Evolutionary conservation across 1,140 invertebrate genomes (phyloP).

Genomic region (Drosophila elegans): DNA sequence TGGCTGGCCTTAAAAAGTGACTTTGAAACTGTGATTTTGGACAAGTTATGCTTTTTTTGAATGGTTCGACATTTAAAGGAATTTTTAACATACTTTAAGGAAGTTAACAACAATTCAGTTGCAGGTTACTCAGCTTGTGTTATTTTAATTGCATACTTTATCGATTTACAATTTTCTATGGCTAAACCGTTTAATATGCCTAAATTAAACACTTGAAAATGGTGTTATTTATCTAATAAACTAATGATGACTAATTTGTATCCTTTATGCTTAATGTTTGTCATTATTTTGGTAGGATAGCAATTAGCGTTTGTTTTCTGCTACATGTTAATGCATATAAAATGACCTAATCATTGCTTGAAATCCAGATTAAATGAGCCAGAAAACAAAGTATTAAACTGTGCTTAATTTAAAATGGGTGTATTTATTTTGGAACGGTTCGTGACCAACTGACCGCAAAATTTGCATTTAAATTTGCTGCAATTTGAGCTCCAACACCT

Average conservation of each 20-base stretch:
- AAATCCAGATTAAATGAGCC: neutral
- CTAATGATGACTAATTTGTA: neutral
- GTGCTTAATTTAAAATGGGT: neutral
- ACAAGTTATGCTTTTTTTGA: neutral
- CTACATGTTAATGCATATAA: neutral
- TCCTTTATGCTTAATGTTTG: neutral
- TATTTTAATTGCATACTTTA: too few relatives aligned
- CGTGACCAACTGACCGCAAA: slow-evolving; percentile 18
- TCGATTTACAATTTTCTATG: too few relatives aligned
- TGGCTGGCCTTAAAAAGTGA: neutral
- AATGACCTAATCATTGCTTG: neutral
- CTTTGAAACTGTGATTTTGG: slow-evolving; percentile 5
- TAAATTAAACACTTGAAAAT: too few relatives aligned
- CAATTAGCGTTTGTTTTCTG: neutral
- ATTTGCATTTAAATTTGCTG: slow-evolving; percentile 34
- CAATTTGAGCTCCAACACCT: slow-evolving; percentile 1
- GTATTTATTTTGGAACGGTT: neutral
- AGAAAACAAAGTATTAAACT: neutral
- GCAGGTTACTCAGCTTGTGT: too few relatives aligned
- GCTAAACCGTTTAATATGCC: neutral
- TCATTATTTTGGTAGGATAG: neutral
- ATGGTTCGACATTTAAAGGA: neutral
- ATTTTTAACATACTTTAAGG: neutral
- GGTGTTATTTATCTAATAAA: neutral
- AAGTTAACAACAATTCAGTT: too few relatives aligned